phyloP scores from a whole-genome alignment of 2,797 vertebrate species.

The Acipenser ruthenus region DNA sequence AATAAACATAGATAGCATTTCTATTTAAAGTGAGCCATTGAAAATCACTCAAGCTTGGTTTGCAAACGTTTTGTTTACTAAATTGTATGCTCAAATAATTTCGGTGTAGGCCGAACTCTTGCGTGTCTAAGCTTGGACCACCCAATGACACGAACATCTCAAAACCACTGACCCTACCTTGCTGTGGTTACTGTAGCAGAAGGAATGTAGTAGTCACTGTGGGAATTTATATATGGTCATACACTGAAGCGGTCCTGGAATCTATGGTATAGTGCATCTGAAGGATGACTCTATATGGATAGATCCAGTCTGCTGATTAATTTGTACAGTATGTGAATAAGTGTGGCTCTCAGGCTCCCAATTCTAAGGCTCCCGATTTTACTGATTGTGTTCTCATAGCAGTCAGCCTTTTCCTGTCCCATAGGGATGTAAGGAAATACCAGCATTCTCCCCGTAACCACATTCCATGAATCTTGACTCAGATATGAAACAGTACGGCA shows the following conservation, averaged over 20 bases:
- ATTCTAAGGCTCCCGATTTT: conserved; percentile 32
- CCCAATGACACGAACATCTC: background rate
- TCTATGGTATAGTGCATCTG: background rate
- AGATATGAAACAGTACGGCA: conserved; percentile 25
- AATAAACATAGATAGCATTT: background rate
- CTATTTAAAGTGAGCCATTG: background rate
- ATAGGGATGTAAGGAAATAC: conserved; percentile 52
- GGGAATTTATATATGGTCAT: background rate
- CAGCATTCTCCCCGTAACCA: conserved; percentile 9
- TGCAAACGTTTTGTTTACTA: background rate
- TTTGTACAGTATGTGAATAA: background rate
- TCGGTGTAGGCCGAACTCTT: background rate
- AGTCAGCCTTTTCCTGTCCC: conserved; percentile 47
- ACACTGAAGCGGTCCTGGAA: background rate
- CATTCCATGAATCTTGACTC: conserved; percentile 36
- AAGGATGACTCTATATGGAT: conserved; percentile 15
- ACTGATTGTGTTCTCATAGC: conserved; percentile 44
- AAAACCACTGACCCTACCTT: background rate
- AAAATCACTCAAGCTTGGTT: background rate
- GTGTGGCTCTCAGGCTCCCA: conserved; percentile 9
- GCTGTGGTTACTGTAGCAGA: background rate
- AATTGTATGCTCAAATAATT: background rate
- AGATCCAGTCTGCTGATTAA: conserved; percentile 7
- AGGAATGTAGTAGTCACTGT: conserved; percentile 4
- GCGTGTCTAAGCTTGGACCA: background rate